phyloP scores from a whole-genome alignment of 2,797 vertebrate species.

The Pseudopleuronectes americanus region DNA sequence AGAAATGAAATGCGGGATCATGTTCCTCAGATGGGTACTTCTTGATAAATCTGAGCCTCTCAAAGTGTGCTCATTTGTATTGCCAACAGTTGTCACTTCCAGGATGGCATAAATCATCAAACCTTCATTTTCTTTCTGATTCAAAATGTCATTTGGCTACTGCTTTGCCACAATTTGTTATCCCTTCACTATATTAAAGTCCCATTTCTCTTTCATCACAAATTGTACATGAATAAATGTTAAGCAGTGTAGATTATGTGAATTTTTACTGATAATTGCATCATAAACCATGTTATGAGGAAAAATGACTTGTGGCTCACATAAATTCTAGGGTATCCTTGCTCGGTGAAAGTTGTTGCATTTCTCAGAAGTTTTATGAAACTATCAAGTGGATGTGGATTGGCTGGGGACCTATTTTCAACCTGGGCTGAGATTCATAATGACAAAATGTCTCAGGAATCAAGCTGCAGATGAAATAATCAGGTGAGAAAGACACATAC shows the following conservation, averaged over 20 bases:
- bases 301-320: constrained; percentile 10
- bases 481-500: constrained; percentile 22
- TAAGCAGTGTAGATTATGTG: constrained; percentile 4
- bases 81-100: constrained; percentile 35
- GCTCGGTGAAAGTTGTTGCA: not conserved
- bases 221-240: constrained; percentile 13
- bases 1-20: constrained; percentile 42
- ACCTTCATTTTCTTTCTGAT: constrained; percentile 14
- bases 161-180: constrained; percentile 15
- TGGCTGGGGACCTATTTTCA: constrained; percentile 8
- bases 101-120: constrained; percentile 34
- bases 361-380: constrained; percentile 18
- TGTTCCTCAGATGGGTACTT: constrained; percentile 45
- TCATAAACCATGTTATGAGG: constrained; percentile 6
- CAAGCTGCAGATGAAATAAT: constrained; percentile 28
- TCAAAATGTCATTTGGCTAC: constrained; percentile 35
- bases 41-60: constrained; percentile 29
- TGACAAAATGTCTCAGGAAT: constrained; percentile 35
- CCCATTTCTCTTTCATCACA: constrained; percentile 12
- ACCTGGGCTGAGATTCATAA: not conserved
- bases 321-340: constrained; percentile 35
- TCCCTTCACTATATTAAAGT: constrained; percentile 17
- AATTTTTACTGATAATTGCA: constrained; percentile 15
- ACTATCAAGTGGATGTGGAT: constrained; percentile 28
- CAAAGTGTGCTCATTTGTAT: constrained; percentile 21